Percentiles rank a stretch among this genome's conserved stretches.
These are phyloP conservation scores for Adineta ricciae DNA, from an alignment of 2,888 invertebrate genomes.

Conservation along the genomic window DNA sequence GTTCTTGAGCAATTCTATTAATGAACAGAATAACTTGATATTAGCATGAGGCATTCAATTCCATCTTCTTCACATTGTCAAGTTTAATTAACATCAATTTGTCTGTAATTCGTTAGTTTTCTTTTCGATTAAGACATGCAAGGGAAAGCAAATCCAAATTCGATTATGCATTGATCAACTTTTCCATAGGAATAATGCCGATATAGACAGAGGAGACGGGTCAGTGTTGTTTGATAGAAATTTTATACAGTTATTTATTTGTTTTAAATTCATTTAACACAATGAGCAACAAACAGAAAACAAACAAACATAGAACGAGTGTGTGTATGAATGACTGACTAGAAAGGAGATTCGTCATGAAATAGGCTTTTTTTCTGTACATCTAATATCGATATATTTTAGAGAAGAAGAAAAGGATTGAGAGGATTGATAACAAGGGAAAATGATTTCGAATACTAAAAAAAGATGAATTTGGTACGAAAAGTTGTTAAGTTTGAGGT, in stretches of 20 bases:
- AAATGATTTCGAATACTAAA: background rate
- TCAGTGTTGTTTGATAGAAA: no score
- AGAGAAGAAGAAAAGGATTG: background rate
- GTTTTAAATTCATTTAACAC: background rate
- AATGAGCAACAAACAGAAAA: constrained; percentile 8
- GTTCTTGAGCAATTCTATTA: background rate
- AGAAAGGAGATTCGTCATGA: background rate
- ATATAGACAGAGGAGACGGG: background rate
- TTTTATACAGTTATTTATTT: background rate
- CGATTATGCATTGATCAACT: background rate
- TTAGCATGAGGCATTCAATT: background rate
- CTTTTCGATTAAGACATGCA: background rate
- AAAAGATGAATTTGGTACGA: background rate
- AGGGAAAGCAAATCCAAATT: no score
- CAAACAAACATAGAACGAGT: background rate
- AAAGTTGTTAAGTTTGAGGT: no score
- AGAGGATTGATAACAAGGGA: background rate
- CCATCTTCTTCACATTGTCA: background rate
- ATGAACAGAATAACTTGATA: background rate
- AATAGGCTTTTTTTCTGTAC: background rate
- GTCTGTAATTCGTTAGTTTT: background rate
- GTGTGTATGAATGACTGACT: background rate
- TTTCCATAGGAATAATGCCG: background rate
- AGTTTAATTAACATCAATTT: background rate
- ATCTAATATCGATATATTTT: background rate